phyloP scores from a whole-genome alignment of 2,888 invertebrate species.

The Cryptocheilus praepositus region DNA sequence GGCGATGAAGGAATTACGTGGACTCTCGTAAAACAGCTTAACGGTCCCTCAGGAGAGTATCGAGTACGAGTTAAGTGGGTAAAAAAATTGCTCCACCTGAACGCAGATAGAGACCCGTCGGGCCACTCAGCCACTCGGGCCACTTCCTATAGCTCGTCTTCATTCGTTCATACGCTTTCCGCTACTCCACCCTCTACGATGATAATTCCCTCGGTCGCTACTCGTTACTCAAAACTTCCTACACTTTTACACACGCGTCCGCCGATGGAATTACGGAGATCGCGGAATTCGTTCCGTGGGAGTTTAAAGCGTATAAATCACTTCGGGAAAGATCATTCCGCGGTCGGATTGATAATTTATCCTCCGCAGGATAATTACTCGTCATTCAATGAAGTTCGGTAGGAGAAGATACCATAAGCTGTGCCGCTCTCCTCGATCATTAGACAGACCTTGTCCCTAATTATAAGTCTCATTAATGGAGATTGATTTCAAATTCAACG shows the following conservation, averaged over 20 bases:
- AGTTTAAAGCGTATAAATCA: slow-evolving; percentile 27
- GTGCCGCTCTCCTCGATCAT: slow-evolving; percentile 42
- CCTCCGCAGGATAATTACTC: slow-evolving; percentile 41
- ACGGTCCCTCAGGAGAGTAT: slow-evolving; percentile 51
- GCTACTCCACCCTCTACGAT: not conserved
- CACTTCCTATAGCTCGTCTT: not conserved
- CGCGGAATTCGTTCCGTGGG: slow-evolving; percentile 19
- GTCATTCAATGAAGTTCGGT: slow-evolving; percentile 10
- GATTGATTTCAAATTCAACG: slow-evolving; percentile 57
- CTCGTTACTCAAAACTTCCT: slow-evolving; percentile 24
- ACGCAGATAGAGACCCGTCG: slow-evolving; percentile 34
- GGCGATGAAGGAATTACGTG: slow-evolving; percentile 57
- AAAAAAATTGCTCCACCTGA: slow-evolving; percentile 55
- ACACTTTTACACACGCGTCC: slow-evolving; percentile 23
- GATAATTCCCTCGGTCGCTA: slow-evolving; percentile 40
- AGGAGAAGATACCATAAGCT: slow-evolving; percentile 1
- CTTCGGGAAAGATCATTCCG: slow-evolving; percentile 26
- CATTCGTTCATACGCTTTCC: not conserved
- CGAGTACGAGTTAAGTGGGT: slow-evolving; percentile 55
- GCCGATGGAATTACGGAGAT: slow-evolving; percentile 26
- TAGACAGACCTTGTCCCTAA: slow-evolving; percentile 51
- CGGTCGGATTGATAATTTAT: slow-evolving; percentile 31
- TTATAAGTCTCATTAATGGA: slow-evolving; percentile 56
- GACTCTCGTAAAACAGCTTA: slow-evolving; percentile 57
- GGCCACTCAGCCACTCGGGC: not conserved